Conservation (phyloP, 2,888 invertebrate genomes). For the Drepana falcataria region DNA sequence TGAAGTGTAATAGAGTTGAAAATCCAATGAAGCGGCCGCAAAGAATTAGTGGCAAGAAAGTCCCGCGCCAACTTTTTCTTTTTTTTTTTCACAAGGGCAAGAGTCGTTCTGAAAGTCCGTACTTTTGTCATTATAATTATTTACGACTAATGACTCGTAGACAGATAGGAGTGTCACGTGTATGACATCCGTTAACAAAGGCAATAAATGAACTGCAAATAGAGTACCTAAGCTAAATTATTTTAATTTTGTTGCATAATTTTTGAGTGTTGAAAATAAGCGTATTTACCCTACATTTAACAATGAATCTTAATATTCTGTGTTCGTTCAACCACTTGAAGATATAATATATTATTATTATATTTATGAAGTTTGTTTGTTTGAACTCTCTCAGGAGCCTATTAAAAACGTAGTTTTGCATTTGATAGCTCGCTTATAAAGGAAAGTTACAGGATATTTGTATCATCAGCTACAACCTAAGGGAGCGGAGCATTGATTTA, state of each 20-base stretch:
- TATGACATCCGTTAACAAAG: slow-evolving; percentile 2
- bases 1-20: not conserved
- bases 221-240: not conserved
- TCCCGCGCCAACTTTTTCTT: slow-evolving; percentile 32
- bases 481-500: too few relatives aligned
- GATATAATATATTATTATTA: too few relatives aligned
- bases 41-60: slow-evolving; percentile 10
- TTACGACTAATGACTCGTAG: slow-evolving; percentile 2
- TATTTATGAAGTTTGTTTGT: too few relatives aligned
- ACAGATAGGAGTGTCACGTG: slow-evolving; percentile 2
- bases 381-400: too few relatives aligned
- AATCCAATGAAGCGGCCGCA: not conserved
- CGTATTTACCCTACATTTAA: too few relatives aligned
- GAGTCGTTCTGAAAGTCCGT: slow-evolving; percentile 17
- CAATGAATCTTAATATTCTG: too few relatives aligned
- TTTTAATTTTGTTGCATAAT: not conserved
- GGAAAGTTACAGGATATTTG: too few relatives aligned
- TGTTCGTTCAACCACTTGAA: too few relatives aligned
- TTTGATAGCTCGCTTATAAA: too few relatives aligned
- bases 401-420: too few relatives aligned
- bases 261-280: too few relatives aligned
- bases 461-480: too few relatives aligned
- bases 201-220: not conserved
- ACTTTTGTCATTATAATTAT: slow-evolving; percentile 4
- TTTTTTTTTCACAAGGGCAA: slow-evolving; percentile 29